Evolutionary conservation across 30 jellyfish, hydroid and myxozoan genomes (phyloP), one percentile per base, ranked within the genome.

Genomic region (Sanderia malayensis): DNA sequence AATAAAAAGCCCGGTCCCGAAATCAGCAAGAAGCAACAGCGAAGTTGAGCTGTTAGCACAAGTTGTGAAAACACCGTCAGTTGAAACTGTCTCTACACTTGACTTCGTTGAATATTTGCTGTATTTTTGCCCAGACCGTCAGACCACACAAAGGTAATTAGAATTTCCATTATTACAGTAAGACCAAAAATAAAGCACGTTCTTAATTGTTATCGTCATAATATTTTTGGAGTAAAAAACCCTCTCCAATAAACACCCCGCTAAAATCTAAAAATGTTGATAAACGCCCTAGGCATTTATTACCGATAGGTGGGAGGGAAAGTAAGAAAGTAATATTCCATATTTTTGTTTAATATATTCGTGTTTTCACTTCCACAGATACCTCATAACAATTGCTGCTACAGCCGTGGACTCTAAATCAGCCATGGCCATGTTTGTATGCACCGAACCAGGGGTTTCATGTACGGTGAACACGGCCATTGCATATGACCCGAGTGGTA

Each of bases 401-500:
- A 62, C 74, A 23, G 74, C 74, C 22, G 55, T 31, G 25, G 74
- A 62, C 17, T 27, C 74, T 23, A 62, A 62, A 32, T 62, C 74
- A 9, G 74, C 74, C 52, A 62, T 62, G 74, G 74, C 74, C 25
- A 62, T 45, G 46, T 62, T 23, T 29, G 23, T 62, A 7, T 62
- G 74, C 15, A 29, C 52, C 4, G 23, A 62, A 18, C 53, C 74
- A 11, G 74, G 29, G 11, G 74, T 23, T 25, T 18, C 55, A 23
- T 62, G 74, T 55, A 62, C 74, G 6, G 74, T 62, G 7, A 62
- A 62, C 29, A 62, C 74, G 19, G 74, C 74, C 10, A 29, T 62
- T 62, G 74, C 46, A 22, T 62, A 62, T 62, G 74, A 62, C 13
- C 74, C 74, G 29, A 62, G 74, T 62, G 74, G 74, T 9, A 62